phyloP scores from a whole-genome alignment of 2,797 vertebrate genomes.

The Urocyon cinereoargenteus region DNA sequence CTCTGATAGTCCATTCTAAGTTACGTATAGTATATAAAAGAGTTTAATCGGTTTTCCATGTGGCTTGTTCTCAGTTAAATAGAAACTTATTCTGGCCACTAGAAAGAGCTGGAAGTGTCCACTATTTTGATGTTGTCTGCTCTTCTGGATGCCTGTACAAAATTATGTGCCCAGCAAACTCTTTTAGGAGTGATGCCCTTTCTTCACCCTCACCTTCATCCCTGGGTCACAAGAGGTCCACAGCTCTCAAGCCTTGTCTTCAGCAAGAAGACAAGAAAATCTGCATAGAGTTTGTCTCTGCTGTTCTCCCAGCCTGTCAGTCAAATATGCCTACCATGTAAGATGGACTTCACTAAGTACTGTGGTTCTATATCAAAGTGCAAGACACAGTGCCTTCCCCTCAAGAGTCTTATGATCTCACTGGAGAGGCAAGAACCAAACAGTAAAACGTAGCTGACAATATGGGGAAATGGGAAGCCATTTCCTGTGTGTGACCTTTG shows the following conservation, averaged over 20 bases:
- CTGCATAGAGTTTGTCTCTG: rapidly evolving
- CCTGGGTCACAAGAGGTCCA: neutral
- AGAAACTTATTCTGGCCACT: neutral
- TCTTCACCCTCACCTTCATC: neutral
- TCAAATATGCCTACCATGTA: neutral
- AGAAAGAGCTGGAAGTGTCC: neutral
- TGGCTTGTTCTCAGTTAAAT: neutral
- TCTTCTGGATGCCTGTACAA: neutral
- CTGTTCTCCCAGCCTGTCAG: neutral
- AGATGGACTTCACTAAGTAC: neutral
- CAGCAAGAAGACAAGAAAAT: neutral
- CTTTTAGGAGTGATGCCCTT: neutral
- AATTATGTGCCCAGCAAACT: neutral
- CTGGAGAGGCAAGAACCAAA: neutral
- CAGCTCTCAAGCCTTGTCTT: neutral
- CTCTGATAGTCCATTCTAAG: neutral
- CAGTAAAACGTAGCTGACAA: neutral
- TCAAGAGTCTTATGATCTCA: neutral
- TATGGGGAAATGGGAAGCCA: neutral
- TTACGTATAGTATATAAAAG: neutral
- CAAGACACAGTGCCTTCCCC: neutral
- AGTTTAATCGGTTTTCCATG: neutral
- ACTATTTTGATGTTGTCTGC: neutral
- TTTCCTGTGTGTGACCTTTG: neutral
- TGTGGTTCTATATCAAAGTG: neutral